Base-by-base conservation (phyloP, 30 jellyfish, hydroid and myxozoan genomes). In the Catostylus mosaicus region DNA sequence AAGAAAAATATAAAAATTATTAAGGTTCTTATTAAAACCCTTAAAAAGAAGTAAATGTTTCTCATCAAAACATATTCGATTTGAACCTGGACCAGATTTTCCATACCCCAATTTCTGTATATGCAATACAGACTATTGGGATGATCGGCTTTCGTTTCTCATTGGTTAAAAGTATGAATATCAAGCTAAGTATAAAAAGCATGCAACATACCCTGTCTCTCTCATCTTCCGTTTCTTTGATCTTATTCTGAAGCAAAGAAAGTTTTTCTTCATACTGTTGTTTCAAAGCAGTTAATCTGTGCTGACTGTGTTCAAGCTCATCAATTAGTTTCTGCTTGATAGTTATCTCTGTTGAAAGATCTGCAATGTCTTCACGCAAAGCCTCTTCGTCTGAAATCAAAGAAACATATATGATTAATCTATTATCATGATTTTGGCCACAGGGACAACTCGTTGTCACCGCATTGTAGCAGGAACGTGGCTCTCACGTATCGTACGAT, bases 221-320 rank as follows among this genome's bases (percentile, higher is more conserved):
- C 57, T 93, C 98, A 7, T 34, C 79, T 75, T 93, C 97, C 2
- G 98, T 93, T 72, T 94, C 99, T 66, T 84, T 89, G 80, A 94
- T 94, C 66, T 94, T 94, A 46, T 84, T 89, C 65, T 94, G 96
- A 62, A 94, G 57, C 51, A 89, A 38, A 6, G 75, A 31, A 46
- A 94, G 51, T 67, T 94, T 89, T 35, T 94, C 95, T 82, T 94
- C 99, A 65, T 94, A 94, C 52, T 89, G 97, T 32, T 94, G 97
- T 48, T 89, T 94, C 87, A 94, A 71, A 6, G 96, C 97, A 5
- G 89, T 43, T 23, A 88, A 66, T 33, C 97, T 57, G 23, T 78
- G 91, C 52, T 94, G 99, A 74, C 99, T 89, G 90, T 94, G 97
- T 76, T 94, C 99, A 79, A 94, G 87, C 48, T 94, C 99, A 23